phyloP scores from a whole-genome alignment of 37 sponge, comb jelly and placozoan genomes.

The Cladorhizidae sp. region DNA sequence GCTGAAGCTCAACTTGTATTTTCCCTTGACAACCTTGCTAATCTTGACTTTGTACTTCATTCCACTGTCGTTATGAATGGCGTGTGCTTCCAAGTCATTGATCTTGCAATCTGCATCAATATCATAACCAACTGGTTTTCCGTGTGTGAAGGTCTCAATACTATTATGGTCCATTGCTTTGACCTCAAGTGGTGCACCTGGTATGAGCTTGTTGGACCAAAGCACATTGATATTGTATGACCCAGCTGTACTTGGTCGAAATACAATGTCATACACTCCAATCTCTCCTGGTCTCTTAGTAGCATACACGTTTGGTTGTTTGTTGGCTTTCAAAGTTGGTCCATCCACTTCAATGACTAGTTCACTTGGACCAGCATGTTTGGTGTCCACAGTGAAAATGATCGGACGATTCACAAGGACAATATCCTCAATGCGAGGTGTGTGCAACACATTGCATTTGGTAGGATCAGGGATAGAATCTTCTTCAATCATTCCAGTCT shows the following conservation, averaged over 20 bases:
- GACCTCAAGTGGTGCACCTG: constrained; percentile 51
- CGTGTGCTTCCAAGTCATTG: constrained; percentile 52
- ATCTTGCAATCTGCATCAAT: constrained; percentile 39
- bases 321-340: background rate
- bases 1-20: constrained; percentile 26
- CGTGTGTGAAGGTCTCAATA: constrained; percentile 25
- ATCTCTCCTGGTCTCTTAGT: background rate
- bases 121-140: constrained; percentile 34
- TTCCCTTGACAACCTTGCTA: constrained; percentile 15
- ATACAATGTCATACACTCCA: constrained; percentile 43
- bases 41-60: constrained; percentile 46
- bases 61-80: constrained; percentile 37
- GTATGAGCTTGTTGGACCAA: constrained; percentile 39
- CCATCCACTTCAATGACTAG: constrained; percentile 48
- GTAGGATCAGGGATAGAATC: constrained; percentile 13
- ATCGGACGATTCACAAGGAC: constrained; percentile 33
- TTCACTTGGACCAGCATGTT: constrained; percentile 46
- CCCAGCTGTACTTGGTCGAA: constrained; percentile 49
- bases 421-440: constrained; percentile 25
- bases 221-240: constrained; percentile 33
- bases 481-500: constrained; percentile 15
- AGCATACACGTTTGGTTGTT: constrained; percentile 7
- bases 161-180: constrained; percentile 7
- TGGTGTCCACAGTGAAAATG: constrained; percentile 48
- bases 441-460: constrained; percentile 32